Base-by-base conservation (phyloP, 2,888 invertebrate genomes). In the Metellina segmentata region DNA sequence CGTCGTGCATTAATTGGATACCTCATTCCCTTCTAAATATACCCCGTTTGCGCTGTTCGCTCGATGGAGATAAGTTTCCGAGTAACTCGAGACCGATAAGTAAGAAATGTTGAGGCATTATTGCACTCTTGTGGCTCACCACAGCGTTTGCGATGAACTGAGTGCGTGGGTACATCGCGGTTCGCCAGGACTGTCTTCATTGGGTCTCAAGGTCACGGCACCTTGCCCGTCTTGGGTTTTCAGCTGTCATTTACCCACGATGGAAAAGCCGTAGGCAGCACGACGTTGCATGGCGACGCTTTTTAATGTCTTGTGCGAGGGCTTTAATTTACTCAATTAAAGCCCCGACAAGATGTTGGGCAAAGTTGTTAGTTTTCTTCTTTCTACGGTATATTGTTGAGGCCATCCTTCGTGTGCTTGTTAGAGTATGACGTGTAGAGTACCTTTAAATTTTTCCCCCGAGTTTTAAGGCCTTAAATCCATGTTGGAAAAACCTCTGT, bases 181-280 rank as follows among this genome's bases (percentile, higher is more conserved):
- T 16, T 61, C 61, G 16, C 61, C 61, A 16, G 61, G 61, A 8
- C 61, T 7, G 61, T 61, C 34, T 34, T 11, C 61, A 16, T 61
- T 11, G 61, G 61, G 61, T 74, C 79, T 90, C 90, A 90, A 90
- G 90, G 90, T 85, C 85, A 16, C 71, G 79, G 70, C 90, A 90
- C 90, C 90, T 90, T 90, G 20, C 83, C n/a, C 48, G 20, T n/a
- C 19, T 34, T 13, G 69, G 11, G 69, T 61, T 75, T 69, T 19
- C 83, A 7, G 34, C 51, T 83, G 74, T 74, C 83, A 53, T 83
- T 83, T 74, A 13, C 82, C 49, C 19, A 34, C 34, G 34, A 34
- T 34, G 49, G 7, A 20, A 8, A 49, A 51, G 70, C 82, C 71
- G 82, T 82, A 82, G 82, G 82, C 82, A 82, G 70, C 7, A 71